phyloP scores from a whole-genome alignment of 2,797 vertebrate species.

The Octomys mimax region DNA sequence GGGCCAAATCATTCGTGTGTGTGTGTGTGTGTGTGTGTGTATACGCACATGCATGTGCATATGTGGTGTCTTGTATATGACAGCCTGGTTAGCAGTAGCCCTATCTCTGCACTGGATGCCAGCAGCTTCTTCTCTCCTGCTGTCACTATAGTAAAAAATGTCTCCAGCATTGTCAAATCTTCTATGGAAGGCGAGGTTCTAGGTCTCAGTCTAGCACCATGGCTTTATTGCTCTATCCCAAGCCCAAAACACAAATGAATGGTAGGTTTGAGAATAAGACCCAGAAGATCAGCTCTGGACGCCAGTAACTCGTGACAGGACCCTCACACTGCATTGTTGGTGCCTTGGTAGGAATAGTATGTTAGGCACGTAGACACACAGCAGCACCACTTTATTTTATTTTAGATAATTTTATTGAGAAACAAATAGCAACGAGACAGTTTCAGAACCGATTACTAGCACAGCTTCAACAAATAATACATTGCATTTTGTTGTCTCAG shows the following conservation, averaged over 20 bases:
- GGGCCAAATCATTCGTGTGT: background rate
- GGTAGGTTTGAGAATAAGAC: background rate
- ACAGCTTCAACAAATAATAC: no score
- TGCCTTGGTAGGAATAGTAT: background rate
- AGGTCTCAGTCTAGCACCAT: background rate
- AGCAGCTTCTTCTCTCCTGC: background rate
- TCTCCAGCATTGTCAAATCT: background rate
- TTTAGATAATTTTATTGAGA: no score
- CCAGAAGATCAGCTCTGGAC: background rate
- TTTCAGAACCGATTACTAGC: no score
- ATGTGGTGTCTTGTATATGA: background rate
- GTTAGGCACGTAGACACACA: background rate
- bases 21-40: background rate
- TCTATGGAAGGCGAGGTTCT: background rate
- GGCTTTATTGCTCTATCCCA: conserved; percentile 45
- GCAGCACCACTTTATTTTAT: background rate
- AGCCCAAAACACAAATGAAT: background rate
- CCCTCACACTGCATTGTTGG: background rate
- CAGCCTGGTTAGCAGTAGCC: background rate
- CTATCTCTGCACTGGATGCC: background rate
- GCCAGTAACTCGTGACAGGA: background rate
- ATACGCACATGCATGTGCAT: background rate
- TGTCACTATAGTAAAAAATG: background rate
- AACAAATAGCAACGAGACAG: no score
- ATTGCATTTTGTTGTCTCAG: no score